Conservation (phyloP, 2,888 invertebrate species). For the Cheilosia variabilis region DNA sequence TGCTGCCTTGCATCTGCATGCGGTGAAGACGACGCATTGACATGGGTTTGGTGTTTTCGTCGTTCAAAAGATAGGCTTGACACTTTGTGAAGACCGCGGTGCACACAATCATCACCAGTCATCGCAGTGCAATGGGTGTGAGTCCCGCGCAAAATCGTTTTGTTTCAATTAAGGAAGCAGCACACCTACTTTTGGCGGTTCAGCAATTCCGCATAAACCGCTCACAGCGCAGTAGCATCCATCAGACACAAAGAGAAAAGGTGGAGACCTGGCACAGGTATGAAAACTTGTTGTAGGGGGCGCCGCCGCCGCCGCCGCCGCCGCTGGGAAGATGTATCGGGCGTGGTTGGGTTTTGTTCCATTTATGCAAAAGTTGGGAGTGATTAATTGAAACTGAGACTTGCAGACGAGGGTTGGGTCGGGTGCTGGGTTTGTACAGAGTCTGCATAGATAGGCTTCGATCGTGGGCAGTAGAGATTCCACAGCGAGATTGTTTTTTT, state of each 20-base stretch:
- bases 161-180: constrained; percentile 75
- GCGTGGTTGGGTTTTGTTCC: constrained; percentile 49
- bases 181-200: constrained; percentile 63
- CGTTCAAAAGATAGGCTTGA: constrained; percentile 55
- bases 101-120: constrained; percentile 56
- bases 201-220: constrained; percentile 16
- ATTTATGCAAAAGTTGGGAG: constrained; percentile 42
- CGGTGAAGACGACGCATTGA: constrained; percentile 58
- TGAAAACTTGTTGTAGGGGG: constrained; percentile 18
- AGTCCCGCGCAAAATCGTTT: constrained; percentile 58
- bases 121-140: constrained; percentile 66
- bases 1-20: constrained; percentile 42
- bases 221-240: constrained; percentile 35
- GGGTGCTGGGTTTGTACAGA: constrained; percentile 20
- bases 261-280: not conserved
- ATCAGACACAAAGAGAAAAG: constrained; percentile 25
- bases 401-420: constrained; percentile 62
- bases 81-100: constrained; percentile 59
- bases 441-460: constrained; percentile 33
- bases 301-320: constrained; percentile 4
- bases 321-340: constrained; percentile 58
- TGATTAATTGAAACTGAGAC: constrained; percentile 75
- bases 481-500: not conserved
- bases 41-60: constrained; percentile 65
- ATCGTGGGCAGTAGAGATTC: constrained; percentile 4